These are phyloP conservation scores for Periophthalmus magnuspinnatus DNA, from an alignment of 2,797 vertebrate genomes.

Conservation along the genomic window DNA sequence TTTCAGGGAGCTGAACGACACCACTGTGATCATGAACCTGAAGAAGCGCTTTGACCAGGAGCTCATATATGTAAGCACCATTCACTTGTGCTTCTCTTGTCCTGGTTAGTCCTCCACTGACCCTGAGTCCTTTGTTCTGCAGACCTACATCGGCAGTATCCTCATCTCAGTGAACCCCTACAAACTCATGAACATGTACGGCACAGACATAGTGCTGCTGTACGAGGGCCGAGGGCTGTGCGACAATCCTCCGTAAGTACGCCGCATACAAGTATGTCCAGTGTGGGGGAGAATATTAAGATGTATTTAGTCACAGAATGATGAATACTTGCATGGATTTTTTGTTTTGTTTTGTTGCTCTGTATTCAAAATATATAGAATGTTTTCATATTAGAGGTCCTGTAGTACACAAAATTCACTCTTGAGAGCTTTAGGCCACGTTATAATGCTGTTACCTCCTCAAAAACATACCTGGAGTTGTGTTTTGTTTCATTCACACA, in stretches of 20 bases:
- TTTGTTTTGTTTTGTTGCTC: no score
- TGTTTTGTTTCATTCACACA: no score
- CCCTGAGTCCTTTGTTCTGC: slow-evolving; percentile 21
- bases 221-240: slow-evolving; percentile 87
- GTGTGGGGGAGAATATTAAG: no score
- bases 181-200: slow-evolving; percentile 90
- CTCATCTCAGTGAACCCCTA: slow-evolving; percentile 94
- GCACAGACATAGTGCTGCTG: slow-evolving; percentile 88
- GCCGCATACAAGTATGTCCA: neutral
- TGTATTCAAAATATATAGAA: no score
- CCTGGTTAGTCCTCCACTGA: neutral
- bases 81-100: slow-evolving; percentile 12
- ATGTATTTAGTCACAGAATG: no score
- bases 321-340: no score
- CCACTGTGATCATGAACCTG: slow-evolving; percentile 88
- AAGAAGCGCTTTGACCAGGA: slow-evolving; percentile 89
- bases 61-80: slow-evolving; percentile 86
- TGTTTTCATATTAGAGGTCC: no score
- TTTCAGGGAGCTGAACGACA: slow-evolving; percentile 91
- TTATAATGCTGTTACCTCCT: no score
- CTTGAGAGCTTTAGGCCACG: no score
- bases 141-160: slow-evolving; percentile 98
- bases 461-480: no score
- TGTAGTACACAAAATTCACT: no score
- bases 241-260: slow-evolving; percentile 95